A percentile compares a stretch with the other conserved stretches of the same genome.
Conservation (phyloP, 2,113 vertebrate genomes). For the Malurus alboscapulatus region DNA sequence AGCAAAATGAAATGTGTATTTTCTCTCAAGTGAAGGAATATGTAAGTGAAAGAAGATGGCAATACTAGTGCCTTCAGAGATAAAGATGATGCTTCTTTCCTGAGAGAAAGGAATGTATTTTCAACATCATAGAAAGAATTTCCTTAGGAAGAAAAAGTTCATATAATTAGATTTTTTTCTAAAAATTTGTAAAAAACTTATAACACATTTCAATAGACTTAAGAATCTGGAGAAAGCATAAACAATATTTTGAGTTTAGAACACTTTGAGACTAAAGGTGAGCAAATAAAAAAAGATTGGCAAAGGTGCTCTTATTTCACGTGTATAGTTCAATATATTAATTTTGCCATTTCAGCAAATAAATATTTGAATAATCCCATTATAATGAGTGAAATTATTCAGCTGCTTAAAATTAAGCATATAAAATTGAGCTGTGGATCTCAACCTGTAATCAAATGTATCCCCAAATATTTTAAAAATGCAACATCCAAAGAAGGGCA, state of each 20-base stretch:
- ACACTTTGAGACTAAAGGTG: not conserved
- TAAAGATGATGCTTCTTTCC: not conserved
- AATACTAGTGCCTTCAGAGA: not conserved
- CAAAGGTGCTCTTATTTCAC: not conserved
- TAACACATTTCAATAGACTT: not conserved
- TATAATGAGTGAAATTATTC: not conserved
- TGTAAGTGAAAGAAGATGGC: not conserved
- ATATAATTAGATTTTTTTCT: not conserved
- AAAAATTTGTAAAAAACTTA: not conserved
- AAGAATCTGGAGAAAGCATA: not conserved
- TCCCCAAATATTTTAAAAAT: not conserved
- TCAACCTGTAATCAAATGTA: not conserved
- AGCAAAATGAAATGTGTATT: constrained; percentile 55
- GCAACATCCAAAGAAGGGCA: not conserved
- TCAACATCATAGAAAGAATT: not conserved
- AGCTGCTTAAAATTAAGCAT: not conserved
- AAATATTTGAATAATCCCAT: not conserved
- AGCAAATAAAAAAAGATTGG: not conserved
- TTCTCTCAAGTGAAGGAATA: constrained; percentile 33
- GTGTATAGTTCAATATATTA: not conserved
- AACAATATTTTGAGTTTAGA: not conserved
- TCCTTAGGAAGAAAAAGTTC: not conserved
- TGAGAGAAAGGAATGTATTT: not conserved
- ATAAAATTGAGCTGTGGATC: not conserved
- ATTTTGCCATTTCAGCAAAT: not conserved